phyloP scores from a whole-genome alignment of 2,888 invertebrate species.

The Amblyteles armatorius region DNA sequence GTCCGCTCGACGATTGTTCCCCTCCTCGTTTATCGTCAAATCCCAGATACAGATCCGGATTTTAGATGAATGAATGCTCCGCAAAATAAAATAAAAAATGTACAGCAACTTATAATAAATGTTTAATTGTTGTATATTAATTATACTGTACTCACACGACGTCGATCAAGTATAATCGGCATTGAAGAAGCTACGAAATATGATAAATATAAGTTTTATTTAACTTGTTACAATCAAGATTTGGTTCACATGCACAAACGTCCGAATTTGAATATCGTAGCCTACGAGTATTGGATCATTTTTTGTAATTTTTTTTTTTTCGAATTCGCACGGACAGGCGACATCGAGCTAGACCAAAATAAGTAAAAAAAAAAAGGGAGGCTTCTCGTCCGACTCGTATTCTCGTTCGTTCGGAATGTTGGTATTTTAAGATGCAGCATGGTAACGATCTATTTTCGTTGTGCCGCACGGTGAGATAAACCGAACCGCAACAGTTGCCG shows the following conservation, averaged over 20 bases:
- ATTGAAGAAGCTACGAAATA: not conserved
- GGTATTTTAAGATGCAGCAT: conserved; percentile 58
- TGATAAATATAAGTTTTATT: conserved; percentile 52
- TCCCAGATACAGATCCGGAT: conserved; percentile 44
- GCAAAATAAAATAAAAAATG: conserved; percentile 44
- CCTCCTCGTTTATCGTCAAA: conserved; percentile 13
- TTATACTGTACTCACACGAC: not conserved
- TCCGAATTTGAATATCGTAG: not conserved
- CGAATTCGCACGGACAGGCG: conserved; percentile 2
- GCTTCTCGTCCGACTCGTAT: conserved; percentile 29
- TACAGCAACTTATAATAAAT: conserved; percentile 65
- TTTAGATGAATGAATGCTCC: conserved; percentile 37
- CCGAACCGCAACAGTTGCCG: not conserved
- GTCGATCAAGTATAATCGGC: not conserved
- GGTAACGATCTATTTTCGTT: conserved; percentile 58
- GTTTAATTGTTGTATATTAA: conserved; percentile 54
- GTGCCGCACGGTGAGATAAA: not conserved
- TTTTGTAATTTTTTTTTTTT: not conserved
- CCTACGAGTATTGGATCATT: not conserved
- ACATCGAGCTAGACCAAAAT: not conserved
- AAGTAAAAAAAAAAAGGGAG: not conserved
- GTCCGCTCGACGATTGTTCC: conserved; percentile 50
- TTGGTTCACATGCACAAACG: not conserved
- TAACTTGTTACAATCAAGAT: conserved; percentile 22
- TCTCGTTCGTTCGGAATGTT: conserved; percentile 40